These are phyloP conservation scores for Lophotis ruficrista DNA, from an alignment of 2,113 vertebrate species.

Conservation along the genomic window DNA sequence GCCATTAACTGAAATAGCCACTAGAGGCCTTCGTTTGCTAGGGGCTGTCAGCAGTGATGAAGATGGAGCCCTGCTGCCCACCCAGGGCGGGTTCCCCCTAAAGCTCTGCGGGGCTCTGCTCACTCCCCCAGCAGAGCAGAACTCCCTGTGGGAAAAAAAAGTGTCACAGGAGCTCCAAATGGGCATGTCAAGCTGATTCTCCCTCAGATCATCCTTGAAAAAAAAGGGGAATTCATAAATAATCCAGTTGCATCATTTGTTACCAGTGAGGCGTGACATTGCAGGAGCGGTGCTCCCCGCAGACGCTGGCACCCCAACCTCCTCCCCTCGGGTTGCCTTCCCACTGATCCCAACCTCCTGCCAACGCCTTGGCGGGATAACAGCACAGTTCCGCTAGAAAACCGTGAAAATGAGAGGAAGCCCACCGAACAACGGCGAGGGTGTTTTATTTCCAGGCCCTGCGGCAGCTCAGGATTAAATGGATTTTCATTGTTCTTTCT, in stretches of 20 bases:
- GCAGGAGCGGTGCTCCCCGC: fast-evolving
- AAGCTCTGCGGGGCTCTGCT: not conserved
- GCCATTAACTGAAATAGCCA: not conserved
- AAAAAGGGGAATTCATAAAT: not conserved
- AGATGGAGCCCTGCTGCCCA: not conserved
- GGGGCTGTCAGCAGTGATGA: not conserved
- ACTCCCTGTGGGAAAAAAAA: fast-evolving
- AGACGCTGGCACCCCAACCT: fast-evolving
- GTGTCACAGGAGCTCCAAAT: not conserved
- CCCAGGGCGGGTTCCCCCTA: not conserved
- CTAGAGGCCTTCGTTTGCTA: conserved; percentile 10
- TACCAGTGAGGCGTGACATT: fast-evolving
- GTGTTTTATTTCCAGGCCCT: not conserved
- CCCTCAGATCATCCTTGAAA: not conserved
- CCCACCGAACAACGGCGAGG: not conserved
- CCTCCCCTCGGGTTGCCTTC: not conserved
- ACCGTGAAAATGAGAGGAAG: not conserved
- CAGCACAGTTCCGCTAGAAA: not conserved
- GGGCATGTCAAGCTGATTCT: not conserved
- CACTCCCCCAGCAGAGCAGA: not conserved
- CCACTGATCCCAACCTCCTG: not conserved
- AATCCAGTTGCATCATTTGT: not conserved
- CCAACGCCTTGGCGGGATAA: not conserved
- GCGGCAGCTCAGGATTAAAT: not conserved
- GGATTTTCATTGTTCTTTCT: conserved; percentile 8